Base-by-base conservation (phyloP, 2,797 vertebrate species). In the Sus cebifrons region DNA sequence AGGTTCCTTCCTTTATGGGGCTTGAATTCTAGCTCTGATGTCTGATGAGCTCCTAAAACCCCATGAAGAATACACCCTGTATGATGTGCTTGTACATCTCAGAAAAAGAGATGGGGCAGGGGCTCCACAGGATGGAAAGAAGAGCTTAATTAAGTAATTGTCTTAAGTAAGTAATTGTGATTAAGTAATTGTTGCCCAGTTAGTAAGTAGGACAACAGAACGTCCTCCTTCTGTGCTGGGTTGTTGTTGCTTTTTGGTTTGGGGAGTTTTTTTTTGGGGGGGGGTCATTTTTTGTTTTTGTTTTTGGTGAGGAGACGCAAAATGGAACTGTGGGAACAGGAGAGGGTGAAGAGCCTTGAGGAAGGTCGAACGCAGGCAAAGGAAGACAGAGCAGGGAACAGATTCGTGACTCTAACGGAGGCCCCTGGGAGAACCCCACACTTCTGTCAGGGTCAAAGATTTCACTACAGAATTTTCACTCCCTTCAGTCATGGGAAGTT, bases 131-230 rank as follows among this genome's bases (percentile, higher is more conserved):
- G 60, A 4, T 4, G 49, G 64, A 94, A n/a, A 3, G 25, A 78
- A 60, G 89, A 88, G 70, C n/a, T 83, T 18, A 21, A 79, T 20
- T n/a, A 75, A 93, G 73, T 29, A 32, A 56, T 16, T 92, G 36
- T 23, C 20, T 83, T 18, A 21, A 79, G 17, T n/a, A 75, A 93
- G 73, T 29, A 32, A 56, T 16, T 92, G 36, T 23, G 17, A 79
- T 20, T n/a, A 75, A 93, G 73, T 29, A 32, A 56, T 16, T 92
- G 36, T 23, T 16, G 1, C 21, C 20, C 23, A 20, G 0, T 27
- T 49, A 32, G 58, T 27, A 60, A 70, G 60, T 0, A 54, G 29
- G 27, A 88, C 70, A 83, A 67, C 1, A 71, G 82, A n/a, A 71
- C 64, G 23, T 82, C 40, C n/a, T 79, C 32, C 64, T 90, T 70